Evolutionary conservation across 2,797 vertebrate genomes (phyloP).

Genomic region (Tokudaia tokunoshimensis): DNA sequence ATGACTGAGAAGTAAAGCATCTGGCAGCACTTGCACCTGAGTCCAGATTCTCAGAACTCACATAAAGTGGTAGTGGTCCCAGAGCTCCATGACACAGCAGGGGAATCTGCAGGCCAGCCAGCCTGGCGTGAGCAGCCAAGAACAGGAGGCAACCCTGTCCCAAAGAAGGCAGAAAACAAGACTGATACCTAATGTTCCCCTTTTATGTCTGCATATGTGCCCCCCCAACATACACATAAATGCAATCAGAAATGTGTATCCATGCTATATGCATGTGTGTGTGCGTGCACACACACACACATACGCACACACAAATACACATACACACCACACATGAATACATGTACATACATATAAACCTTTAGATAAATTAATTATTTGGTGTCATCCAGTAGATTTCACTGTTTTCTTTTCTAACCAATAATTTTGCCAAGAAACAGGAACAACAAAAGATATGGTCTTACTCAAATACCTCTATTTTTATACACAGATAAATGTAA

Average conservation of each 20-base stretch:
- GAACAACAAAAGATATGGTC: background rate
- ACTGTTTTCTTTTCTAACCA: constrained; percentile 30
- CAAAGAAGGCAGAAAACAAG: background rate
- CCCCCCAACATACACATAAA: background rate
- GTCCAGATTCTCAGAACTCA: background rate
- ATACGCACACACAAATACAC: background rate
- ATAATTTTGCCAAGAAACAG: constrained; percentile 56
- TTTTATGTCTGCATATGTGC: background rate
- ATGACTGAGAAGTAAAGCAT: background rate
- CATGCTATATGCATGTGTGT: background rate
- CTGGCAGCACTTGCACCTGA: background rate
- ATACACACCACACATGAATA: background rate
- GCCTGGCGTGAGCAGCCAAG: rapidly evolving
- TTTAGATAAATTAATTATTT: constrained; percentile 19
- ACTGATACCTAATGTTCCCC: background rate
- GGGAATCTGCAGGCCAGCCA: background rate
- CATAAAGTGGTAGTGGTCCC: background rate
- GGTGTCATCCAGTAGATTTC: background rate
- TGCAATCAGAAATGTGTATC: background rate
- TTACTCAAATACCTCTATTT: constrained; percentile 76
- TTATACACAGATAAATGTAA: constrained; percentile 36
- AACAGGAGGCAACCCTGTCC: background rate
- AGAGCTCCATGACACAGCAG: background rate
- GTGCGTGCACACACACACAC: no score
- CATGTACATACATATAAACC: background rate